Evolutionary conservation across 2,113 vertebrate genomes (phyloP), one percentile per base, ranked within the genome.

Genomic region (Macaca nemestrina): DNA sequence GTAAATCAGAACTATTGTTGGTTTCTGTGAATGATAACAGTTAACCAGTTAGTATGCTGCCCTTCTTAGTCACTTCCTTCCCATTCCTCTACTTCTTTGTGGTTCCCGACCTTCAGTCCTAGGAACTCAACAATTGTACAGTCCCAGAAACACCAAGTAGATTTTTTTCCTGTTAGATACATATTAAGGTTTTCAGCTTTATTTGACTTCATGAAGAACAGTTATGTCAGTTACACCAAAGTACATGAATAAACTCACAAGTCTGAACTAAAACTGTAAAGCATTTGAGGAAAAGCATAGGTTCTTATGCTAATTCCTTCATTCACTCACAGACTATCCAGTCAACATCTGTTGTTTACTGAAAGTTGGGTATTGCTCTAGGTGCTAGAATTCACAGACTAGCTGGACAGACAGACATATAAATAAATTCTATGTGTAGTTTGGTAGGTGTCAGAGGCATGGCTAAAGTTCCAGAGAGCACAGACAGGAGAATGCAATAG

Each of bases 1-100:
- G 43, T 40, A 76, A 78, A 93, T 64, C 13, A 64, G 13, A 83
- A 78, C 45, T 38, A 40, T 79, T 64, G 52, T 20, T 79, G 43
- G 57, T 25, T 35, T 87, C 68, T 50, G 32, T 78, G 86, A 87
- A 87, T 90, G 94, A 43, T 52, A 75, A 45, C 40, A 83, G 52
- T 81, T 57, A 38, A 32, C 68, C 17, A 43, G 59, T 72, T 80
- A 45, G 38, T 27, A 9, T 20, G 23, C 89, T 80, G 89, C 25
- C 25, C 25, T 72, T 81, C 67, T 89, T 82, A 94, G 45, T 92
- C 83, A 94, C 45, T 92, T 95, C 86, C 82, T 95, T 95, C 92
- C 89, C 38, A 8, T 68, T 89, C 85, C 52, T 91, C 48, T 52
- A 55, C 64, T 59, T 95, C 79, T 84, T 88, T 83, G 18, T 70